Percentiles rank a stretch among this genome's conserved stretches.
Evolutionary conservation across 1,140 invertebrate species (phyloP).

Genomic region (Mamestra configurata): DNA sequence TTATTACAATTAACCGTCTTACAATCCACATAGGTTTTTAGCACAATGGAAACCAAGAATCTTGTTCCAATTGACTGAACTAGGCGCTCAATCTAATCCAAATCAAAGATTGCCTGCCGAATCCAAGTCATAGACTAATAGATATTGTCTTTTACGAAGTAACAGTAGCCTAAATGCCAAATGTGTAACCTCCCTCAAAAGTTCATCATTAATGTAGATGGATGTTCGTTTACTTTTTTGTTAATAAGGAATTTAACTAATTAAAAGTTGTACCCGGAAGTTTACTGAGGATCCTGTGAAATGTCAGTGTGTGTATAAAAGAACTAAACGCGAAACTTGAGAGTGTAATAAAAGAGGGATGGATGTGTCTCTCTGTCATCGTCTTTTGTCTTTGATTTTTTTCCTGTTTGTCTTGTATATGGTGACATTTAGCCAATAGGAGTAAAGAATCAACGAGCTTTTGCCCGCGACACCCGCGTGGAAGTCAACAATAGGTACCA

Average conservation of each 20-base stretch:
- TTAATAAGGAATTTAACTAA: slow-evolving; percentile 40
- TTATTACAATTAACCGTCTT: no score
- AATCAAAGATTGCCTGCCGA: no score
- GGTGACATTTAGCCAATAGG: background rate
- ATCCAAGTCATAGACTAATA: no score
- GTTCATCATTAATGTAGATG: slow-evolving; percentile 24
- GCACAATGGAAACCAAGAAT: no score
- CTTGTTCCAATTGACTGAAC: no score
- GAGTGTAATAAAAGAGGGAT: background rate
- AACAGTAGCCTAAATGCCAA: background rate
- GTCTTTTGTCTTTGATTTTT: background rate
- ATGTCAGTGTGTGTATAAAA: slow-evolving; percentile 7
- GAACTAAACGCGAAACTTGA: background rate
- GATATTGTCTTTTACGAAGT: background rate
- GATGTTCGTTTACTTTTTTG: slow-evolving; percentile 42
- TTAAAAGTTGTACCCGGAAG: slow-evolving; percentile 37
- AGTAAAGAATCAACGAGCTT: no score
- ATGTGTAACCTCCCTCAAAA: background rate
- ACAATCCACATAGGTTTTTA: no score
- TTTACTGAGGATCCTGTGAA: background rate
- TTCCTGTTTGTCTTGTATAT: background rate
- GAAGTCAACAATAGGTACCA: no score
- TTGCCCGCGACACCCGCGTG: no score
- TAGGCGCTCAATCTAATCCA: no score
- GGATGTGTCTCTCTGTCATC: background rate